These are phyloP conservation scores for Malacoraja senta DNA, from an alignment of 2,797 vertebrate species.

Conservation along the genomic window DNA sequence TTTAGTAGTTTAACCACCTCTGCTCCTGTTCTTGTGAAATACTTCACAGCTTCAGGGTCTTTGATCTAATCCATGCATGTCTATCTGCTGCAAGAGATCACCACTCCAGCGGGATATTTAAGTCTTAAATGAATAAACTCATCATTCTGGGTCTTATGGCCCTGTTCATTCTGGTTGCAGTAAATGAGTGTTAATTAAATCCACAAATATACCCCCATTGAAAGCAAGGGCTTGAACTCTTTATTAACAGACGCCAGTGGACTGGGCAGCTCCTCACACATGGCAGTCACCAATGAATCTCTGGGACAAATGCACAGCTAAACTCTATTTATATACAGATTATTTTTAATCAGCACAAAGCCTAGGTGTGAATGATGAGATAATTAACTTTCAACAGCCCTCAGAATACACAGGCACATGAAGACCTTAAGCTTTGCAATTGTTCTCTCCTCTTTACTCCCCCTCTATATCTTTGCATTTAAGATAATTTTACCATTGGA, in stretches of 20 bases:
- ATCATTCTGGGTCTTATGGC: not conserved
- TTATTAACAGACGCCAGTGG: not conserved
- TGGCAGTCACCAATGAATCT: not conserved
- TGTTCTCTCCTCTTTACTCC: not conserved
- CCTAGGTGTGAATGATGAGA: not conserved
- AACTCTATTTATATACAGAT: conserved; percentile 1
- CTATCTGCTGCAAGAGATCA: not conserved
- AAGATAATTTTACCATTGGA: not conserved
- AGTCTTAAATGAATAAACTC: not conserved
- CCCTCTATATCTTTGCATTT: not conserved
- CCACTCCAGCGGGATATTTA: not conserved
- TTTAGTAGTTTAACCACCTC: too few relatives aligned
- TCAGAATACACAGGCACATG: not conserved
- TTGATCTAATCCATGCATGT: not conserved
- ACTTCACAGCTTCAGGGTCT: not conserved
- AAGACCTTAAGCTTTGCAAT: not conserved
- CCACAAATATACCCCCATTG: not conserved
- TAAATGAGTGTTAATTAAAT: conserved; percentile 27
- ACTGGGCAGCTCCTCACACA: not conserved
- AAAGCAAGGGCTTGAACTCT: not conserved
- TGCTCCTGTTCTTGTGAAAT: too few relatives aligned
- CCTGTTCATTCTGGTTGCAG: not conserved
- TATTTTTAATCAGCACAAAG: conserved; percentile 32
- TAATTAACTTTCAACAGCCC: conserved; percentile 21
- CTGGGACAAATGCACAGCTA: not conserved